phyloP scores from a whole-genome alignment of 2,113 vertebrate species.

The Brachypodius melanocephalos region DNA sequence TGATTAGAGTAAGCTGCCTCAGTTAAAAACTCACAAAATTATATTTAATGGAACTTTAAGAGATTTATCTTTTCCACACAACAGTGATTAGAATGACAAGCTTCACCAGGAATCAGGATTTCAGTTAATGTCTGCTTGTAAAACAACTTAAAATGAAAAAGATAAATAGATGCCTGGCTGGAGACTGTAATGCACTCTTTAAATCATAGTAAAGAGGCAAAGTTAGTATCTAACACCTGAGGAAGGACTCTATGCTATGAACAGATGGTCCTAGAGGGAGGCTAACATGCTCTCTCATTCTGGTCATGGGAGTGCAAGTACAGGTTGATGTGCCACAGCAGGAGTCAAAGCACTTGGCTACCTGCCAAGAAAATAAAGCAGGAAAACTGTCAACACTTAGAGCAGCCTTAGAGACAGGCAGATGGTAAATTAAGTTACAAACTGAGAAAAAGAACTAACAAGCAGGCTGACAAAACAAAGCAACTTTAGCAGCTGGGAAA shows the following conservation, averaged over 20 bases:
- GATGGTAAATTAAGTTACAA: conserved; percentile 66
- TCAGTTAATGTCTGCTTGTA: background rate
- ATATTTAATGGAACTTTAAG: background rate
- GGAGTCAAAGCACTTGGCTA: conserved; percentile 48
- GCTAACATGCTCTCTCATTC: conserved; percentile 36
- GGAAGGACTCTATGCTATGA: background rate
- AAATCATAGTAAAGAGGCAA: background rate
- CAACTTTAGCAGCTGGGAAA: conserved; percentile 16
- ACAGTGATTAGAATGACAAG: background rate
- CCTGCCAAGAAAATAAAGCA: conserved; percentile 57
- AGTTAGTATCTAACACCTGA: conserved; percentile 11
- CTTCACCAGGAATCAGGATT: background rate
- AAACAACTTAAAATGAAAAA: background rate
- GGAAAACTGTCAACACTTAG: conserved; percentile 33
- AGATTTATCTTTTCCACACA: background rate
- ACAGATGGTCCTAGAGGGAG: conserved; percentile 61
- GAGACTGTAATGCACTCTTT: background rate
- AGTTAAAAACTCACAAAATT: background rate
- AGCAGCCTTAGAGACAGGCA: conserved; percentile 18
- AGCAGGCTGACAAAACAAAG: conserved; percentile 32
- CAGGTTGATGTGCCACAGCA: conserved; percentile 26
- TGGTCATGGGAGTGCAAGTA: background rate
- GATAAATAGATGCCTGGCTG: background rate
- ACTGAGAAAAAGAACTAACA: conserved; percentile 40
- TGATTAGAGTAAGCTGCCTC: background rate